Evolutionary conservation across 2,113 vertebrate species (phyloP).

Genomic region (Lamprologus sp.): DNA sequence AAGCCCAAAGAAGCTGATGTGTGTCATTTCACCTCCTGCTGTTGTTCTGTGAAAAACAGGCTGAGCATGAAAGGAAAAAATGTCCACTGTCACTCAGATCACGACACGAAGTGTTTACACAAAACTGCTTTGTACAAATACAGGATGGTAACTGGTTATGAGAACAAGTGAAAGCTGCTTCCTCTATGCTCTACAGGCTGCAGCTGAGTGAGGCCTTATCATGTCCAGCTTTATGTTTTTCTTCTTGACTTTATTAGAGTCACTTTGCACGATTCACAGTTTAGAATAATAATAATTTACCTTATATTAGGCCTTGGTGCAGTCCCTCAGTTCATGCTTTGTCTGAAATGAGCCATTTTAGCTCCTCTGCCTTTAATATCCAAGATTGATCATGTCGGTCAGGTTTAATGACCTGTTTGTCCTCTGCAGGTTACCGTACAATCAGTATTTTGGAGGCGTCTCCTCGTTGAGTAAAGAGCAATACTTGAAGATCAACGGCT

Average conservation of each 20-base stretch:
- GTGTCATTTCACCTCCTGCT: not conserved
- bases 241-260: not conserved
- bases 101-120: not conserved
- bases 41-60: not conserved
- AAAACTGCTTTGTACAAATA: not conserved
- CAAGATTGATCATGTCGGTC: not conserved
- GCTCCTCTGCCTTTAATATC: not conserved
- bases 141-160: not conserved
- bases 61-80: not conserved
- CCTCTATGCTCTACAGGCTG: not conserved
- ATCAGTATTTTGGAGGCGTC: conserved; percentile 91
- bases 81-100: not conserved
- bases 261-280: not conserved
- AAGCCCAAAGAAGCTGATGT: not conserved
- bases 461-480: conserved; percentile 91
- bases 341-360: not conserved
- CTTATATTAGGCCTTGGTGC: not conserved
- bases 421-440: conserved; percentile 80
- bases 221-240: not conserved
- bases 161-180: not conserved
- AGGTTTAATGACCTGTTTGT: not conserved
- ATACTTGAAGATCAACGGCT: conserved; percentile 90
- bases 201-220: not conserved
- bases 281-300: not conserved
- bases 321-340: not conserved